Evolutionary conservation across 1,140 invertebrate genomes (phyloP).

Genomic region (Radopholus similis): DNA sequence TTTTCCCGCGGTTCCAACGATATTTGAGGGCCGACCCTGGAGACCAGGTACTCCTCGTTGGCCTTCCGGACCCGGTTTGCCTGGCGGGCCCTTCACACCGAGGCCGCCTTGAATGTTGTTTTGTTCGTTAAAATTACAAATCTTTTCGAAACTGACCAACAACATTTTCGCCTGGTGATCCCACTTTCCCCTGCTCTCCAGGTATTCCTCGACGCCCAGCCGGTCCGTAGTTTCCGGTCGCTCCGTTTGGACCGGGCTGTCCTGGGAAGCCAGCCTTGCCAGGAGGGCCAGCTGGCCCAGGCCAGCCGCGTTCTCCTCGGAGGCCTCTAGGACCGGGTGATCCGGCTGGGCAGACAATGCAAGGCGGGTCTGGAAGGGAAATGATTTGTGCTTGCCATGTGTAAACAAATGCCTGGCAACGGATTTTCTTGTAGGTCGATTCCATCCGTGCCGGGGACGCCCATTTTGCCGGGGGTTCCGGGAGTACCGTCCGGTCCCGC

Average conservation of each 20-base stretch:
- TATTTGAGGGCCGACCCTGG: conserved; percentile 17
- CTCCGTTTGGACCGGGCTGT: conserved; percentile 13
- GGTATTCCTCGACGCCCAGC: neutral
- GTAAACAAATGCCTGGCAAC: neutral
- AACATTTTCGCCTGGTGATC: neutral
- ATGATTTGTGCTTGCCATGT: no score
- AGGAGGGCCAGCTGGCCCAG: conserved; percentile 9
- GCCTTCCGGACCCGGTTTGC: conserved; percentile 18
- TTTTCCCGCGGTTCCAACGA: conserved; percentile 13
- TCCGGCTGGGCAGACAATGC: conserved; percentile 36
- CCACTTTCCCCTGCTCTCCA: conserved; percentile 4
- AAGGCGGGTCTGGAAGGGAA: conserved; percentile 16
- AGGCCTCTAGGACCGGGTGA: conserved; percentile 27
- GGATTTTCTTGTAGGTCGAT: conserved; percentile 4
- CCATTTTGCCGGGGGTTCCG: conserved; percentile 1
- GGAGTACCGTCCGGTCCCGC: conserved; percentile 22
- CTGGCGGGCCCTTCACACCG: conserved; percentile 18
- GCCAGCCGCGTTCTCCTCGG: conserved; percentile 28
- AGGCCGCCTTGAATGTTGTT: neutral
- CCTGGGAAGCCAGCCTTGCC: conserved; percentile 23
- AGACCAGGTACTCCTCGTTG: conserved; percentile 15
- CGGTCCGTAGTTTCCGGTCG: neutral
- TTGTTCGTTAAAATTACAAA: neutral
- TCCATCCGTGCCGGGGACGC: conserved; percentile 21
- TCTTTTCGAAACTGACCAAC: conserved; percentile 1